Conservation (phyloP, 2,113 vertebrate genomes). For the Antechinus stuartii region DNA sequence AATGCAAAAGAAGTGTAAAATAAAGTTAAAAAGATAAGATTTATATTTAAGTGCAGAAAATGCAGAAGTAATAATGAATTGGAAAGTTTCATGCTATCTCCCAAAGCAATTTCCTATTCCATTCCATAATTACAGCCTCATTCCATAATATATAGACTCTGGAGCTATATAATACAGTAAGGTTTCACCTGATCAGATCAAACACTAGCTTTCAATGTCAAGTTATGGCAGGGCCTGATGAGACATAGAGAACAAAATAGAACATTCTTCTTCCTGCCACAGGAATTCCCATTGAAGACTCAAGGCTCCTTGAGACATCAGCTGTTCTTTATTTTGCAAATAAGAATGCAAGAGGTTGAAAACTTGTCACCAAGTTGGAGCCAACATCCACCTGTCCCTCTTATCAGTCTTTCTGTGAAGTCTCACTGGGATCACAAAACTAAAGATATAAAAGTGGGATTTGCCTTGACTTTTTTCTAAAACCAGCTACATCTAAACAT, state of each 20-base stretch:
- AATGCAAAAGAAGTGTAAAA: background rate
- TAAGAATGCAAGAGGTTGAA: conserved; percentile 85
- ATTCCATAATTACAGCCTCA: background rate
- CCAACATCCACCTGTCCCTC: conserved; percentile 86
- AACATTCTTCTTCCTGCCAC: conserved; percentile 81
- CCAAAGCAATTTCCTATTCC: background rate
- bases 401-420: conserved; percentile 84
- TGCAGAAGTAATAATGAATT: background rate
- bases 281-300: conserved; percentile 80
- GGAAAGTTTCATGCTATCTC: conserved; percentile 17
- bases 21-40: background rate
- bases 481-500: conserved; percentile 68
- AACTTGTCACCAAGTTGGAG: conserved; percentile 85
- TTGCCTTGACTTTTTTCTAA: conserved; percentile 81
- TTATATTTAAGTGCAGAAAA: background rate
- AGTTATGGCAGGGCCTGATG: conserved; percentile 58
- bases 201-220: conserved; percentile 43
- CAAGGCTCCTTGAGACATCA: conserved; percentile 78
- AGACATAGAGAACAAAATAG: conserved; percentile 5
- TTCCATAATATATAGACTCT: background rate
- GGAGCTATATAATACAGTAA: background rate
- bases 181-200: conserved; percentile 61
- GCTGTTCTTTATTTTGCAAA: conserved; percentile 81
- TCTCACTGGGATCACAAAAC: conserved; percentile 82
- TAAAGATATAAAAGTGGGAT: conserved; percentile 82